Base-by-base conservation (phyloP, 2,797 vertebrate genomes). In the Melanotaenia pygmaea region DNA sequence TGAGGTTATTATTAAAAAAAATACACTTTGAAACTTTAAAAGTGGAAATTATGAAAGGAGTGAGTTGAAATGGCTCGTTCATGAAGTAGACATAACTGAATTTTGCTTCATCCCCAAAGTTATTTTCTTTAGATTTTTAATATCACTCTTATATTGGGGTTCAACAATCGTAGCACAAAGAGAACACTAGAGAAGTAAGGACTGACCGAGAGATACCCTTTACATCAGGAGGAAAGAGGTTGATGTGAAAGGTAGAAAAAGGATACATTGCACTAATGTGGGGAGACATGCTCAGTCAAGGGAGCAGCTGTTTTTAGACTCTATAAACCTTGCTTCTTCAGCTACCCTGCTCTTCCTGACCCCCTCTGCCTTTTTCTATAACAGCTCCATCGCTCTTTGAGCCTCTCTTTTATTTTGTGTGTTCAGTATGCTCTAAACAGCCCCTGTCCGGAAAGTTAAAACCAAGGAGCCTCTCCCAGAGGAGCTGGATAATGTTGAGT, bases 281-380 rank as follows among this genome's bases (percentile, higher is more conserved):
- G 79, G 74, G 81, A 88, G 90, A 92, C 88, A 89, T 75, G 78
- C 60, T 61, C 64, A 70, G 87, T 77, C 86, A 72, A 34, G 84
- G 84, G 86, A 92, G 81, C 83, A 85, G 91, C 89, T 91, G 89
- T 85, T 93, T 91, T 86, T 88, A 90, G 80, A 90, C 76, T 26
- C 76, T 70, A 56, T 72, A 67, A 84, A 77, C 77, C 65, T 51
- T 66, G 57, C 77, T 70, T 73, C 64, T 76, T 72, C 64, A 67
- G 75, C 59, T 68, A 70, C 58, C 40, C 45, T 77, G 71, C 77
- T 79, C 50, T 70, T 73, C 75, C 70, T 62, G 69, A 76, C 68
- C 78, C 58, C 37, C 37, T 67, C 59, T 59, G 13, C 10, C 28
- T 64, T 59, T 67, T 68, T 34, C 58, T 38, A 22, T 13, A 57